A percentile compares a stretch with the other conserved stretches of the same genome.
Evolutionary conservation across 2,888 invertebrate species (phyloP).

Genomic region (Tachina lurida): DNA sequence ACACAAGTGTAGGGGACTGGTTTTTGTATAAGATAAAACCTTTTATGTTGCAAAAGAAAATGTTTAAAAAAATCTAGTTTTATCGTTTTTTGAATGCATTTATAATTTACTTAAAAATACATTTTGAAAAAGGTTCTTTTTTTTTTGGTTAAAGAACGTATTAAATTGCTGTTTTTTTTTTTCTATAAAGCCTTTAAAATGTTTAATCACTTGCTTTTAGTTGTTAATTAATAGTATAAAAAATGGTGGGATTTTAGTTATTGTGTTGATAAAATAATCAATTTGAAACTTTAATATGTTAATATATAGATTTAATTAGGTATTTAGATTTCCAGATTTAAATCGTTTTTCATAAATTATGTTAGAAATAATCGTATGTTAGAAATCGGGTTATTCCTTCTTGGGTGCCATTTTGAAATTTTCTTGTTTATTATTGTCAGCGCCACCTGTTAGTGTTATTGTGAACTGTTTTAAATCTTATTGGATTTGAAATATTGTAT

Average conservation of each 20-base stretch:
- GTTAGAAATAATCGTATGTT: too few relatives aligned
- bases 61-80: neutral
- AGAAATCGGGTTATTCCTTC: too few relatives aligned
- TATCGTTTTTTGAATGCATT: neutral
- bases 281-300: neutral
- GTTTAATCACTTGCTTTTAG: neutral
- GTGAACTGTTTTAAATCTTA: neutral
- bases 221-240: neutral
- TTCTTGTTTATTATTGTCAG: neutral
- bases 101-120: neutral
- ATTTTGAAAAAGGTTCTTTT: neutral
- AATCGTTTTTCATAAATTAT: too few relatives aligned
- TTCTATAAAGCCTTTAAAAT: too few relatives aligned
- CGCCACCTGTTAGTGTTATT: neutral
- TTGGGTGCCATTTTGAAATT: too few relatives aligned
- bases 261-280: neutral
- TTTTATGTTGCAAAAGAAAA: neutral
- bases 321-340: too few relatives aligned
- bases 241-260: neutral
- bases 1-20: constrained; percentile 46
- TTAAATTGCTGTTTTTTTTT: neutral
- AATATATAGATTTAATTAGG: neutral
- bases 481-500: neutral
- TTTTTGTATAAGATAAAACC: neutral
- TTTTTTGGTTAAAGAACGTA: neutral